Evolutionary conservation across 2,888 invertebrate genomes (phyloP), one percentile per base, ranked within the genome.

Genomic region (Troglohyphantes excavatus): DNA sequence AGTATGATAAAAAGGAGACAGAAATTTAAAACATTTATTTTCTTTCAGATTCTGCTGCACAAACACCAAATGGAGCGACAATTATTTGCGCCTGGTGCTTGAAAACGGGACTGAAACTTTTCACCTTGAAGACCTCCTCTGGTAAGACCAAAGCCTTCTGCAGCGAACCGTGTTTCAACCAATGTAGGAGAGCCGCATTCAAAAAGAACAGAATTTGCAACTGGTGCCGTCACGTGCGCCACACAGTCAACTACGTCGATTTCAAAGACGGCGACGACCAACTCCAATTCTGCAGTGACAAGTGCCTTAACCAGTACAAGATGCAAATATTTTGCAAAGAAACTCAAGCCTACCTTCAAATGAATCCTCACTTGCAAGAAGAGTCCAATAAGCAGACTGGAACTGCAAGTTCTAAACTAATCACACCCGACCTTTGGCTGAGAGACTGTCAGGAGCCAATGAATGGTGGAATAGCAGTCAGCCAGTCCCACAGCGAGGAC

Each of bases 251-350:
- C 92, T 98, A 97, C 93, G 97, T 98, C 19, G 98, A 98, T 94
- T 97, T 97, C 92, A 95, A 97, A 95, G 98, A 98, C 93, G 97
- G 97, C 70, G 97, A 97, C 91, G 96, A 97, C 23, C 97, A 98
- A 93, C 95, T 98, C 67, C 98, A 98, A 94, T 98, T 98, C 92
- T 95, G 95, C 93, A 97, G 97, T 70, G 97, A 98, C 93, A 97
- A 97, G 95, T 98, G 98, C 93, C 95, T 98, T 92, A 98, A 98
- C 93, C 98, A 98, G 94, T 98, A 98, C 95, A 98, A 98, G 94
- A 98, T 98, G 98, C 97, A 98, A 93, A 97, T 98, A 91, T 98
- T 98, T 94, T 98, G 98, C 94, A 96, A 96, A 76, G 98, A 98
- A 94, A 97, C 98, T 7, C 96, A 97, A 93, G 97, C 98, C 11